Conservation (phyloP, 1,140 invertebrate genomes). For the Vanessa tameamea region DNA sequence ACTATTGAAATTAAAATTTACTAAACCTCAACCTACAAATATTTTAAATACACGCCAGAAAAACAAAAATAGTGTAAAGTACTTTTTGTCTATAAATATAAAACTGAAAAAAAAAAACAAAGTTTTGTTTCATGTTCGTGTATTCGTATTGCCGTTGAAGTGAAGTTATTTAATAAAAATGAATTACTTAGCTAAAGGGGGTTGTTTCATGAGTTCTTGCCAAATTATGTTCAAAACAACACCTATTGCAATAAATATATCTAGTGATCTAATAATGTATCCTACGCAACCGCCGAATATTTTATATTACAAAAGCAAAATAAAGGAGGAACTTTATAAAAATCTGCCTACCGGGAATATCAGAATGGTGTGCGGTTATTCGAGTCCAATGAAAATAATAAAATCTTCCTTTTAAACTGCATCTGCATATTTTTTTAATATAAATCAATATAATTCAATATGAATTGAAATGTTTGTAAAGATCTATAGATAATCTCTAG, state of each 20-base stretch:
- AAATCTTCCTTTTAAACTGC: not conserved
- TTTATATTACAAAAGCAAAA: constrained; percentile 10
- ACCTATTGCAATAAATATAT: constrained; percentile 32
- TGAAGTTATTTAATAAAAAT: constrained; percentile 16
- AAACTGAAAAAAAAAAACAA: too few relatives aligned
- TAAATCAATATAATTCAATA: not conserved
- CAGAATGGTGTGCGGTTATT: constrained; percentile 25
- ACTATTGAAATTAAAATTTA: too few relatives aligned
- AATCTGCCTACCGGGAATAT: constrained; percentile 28
- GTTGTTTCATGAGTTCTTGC: constrained; percentile 21
- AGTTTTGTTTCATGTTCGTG: not conserved
- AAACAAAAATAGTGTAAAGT: too few relatives aligned
- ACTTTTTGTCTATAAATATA: too few relatives aligned
- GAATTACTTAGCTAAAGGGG: constrained; percentile 36
- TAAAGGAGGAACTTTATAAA: constrained; percentile 20
- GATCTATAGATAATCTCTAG: too few relatives aligned
- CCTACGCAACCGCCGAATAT: constrained; percentile 13
- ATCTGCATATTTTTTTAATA: not conserved
- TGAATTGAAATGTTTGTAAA: too few relatives aligned
- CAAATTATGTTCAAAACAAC: constrained; percentile 38
- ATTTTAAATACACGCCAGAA: too few relatives aligned
- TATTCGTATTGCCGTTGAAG: not conserved
- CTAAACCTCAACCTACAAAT: too few relatives aligned
- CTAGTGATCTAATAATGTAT: constrained; percentile 12
- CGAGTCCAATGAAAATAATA: constrained; percentile 21